Conservation (phyloP, 2,797 vertebrate species). For the Myiothlypis coronata region DNA sequence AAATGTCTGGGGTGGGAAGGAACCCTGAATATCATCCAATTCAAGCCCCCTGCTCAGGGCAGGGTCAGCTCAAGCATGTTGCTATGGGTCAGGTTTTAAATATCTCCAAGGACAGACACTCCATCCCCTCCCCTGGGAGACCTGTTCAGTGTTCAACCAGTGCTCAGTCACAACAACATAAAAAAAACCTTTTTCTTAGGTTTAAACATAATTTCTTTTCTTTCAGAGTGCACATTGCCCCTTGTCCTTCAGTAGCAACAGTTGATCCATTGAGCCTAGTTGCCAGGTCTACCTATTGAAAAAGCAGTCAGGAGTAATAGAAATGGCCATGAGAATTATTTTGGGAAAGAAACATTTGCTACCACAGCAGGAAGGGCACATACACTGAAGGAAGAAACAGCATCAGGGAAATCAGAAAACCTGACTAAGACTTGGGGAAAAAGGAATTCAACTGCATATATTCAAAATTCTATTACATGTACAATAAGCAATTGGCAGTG, state of each 20-base stretch:
- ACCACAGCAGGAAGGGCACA: background rate
- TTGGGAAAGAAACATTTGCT: background rate
- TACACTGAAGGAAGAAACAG: background rate
- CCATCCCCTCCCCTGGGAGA: accelerated
- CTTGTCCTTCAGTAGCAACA: background rate
- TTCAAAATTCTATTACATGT: background rate
- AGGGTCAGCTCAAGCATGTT: background rate
- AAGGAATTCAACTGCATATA: background rate
- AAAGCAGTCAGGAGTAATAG: background rate
- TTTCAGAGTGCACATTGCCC: background rate
- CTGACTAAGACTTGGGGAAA: background rate
- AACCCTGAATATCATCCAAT: background rate
- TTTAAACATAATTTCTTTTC: background rate
- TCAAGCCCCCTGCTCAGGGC: background rate
- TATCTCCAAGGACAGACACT: background rate
- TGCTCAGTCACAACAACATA: background rate
- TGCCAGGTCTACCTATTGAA: background rate
- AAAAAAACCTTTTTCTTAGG: background rate
- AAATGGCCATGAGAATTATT: background rate
- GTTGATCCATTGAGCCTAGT: background rate
- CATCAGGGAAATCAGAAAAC: background rate
- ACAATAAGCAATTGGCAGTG: background rate
- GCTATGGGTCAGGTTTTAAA: background rate
- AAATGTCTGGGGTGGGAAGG: background rate
- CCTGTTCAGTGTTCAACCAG: background rate